Evolutionary conservation across 2,797 vertebrate genomes (phyloP), one percentile per base, ranked within the genome.

Genomic region (Megalops cyprinoides): DNA sequence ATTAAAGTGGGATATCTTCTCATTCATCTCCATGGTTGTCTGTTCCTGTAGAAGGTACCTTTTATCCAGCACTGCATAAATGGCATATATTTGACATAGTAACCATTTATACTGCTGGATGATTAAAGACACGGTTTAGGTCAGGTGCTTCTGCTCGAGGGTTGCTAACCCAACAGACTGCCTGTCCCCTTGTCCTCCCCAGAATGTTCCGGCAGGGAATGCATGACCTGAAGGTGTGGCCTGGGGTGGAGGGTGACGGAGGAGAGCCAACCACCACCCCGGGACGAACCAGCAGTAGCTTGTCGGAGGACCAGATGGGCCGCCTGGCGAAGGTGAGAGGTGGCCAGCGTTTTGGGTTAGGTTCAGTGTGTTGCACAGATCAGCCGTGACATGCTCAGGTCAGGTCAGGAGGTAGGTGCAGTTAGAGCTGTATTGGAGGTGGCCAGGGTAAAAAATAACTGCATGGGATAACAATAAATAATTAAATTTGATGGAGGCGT

Each of bases 161-260:
- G n/a, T n/a, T n/a, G n/a, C n/a, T n/a, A n/a, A n/a, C n/a, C n/a
- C n/a, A n/a, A n/a, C n/a, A n/a, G n/a, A n/a, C 1, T 84, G 74
- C 46, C 12, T 74, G 34, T 37, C 0, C 2, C 14, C 20, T 14
- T 5, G 46, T n/a, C 56, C 34, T 37, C 8, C 48, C 20, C 82
- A 99, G 98, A 82, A 99, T 99, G 98, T 99, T 99, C 86, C 95
- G 97, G 18, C 98, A 99, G 91, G 98, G 98, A 79, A 99, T 99
- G 97, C 98, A 99, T 31, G 98, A 99, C 88, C 92, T 99, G 87
- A 99, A 99, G 89, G 98, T 99, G 60, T 99, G 98, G 98, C 98
- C 98, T 2, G 97, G 97, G 0, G 95, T 98, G 58, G 97, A 97
- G 92, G 98, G 98, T 28, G 97, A 99, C 74, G 98, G 98, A 74